phyloP scores from a whole-genome alignment of 1,140 invertebrate genomes.

The Rhyzopertha dominica region DNA sequence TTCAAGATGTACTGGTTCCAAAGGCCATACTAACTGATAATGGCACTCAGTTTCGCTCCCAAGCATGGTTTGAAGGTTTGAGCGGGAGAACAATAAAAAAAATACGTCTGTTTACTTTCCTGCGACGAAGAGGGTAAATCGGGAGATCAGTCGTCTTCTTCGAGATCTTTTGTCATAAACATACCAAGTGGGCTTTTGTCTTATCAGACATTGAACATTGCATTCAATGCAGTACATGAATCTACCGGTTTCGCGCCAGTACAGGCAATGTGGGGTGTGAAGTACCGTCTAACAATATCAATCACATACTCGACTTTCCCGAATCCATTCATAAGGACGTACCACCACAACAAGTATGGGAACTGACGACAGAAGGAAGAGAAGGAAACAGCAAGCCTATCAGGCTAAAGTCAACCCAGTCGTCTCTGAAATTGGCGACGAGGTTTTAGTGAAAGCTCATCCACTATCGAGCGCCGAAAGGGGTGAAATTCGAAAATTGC shows the following conservation, averaged over 20 bases:
- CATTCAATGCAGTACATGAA: not conserved
- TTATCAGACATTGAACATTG: not conserved
- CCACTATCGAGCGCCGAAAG: too few species aligned
- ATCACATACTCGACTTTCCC: not conserved
- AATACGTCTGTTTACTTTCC: not conserved
- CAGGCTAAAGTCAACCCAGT: too few species aligned
- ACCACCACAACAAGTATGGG: too few species aligned
- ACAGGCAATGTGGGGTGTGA: not conserved
- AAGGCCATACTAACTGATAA: not conserved
- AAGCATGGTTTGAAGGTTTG: constrained; percentile 1
- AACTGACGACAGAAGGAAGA: too few species aligned
- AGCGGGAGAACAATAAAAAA: not conserved
- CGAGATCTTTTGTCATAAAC: not conserved
- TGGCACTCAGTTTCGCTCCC: not conserved
- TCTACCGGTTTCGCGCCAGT: not conserved
- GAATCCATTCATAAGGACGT: too few species aligned
- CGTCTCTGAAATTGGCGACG: too few species aligned
- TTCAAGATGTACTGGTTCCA: not conserved
- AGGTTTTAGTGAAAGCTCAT: too few species aligned
- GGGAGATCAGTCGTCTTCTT: not conserved
- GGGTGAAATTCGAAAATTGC: too few species aligned
- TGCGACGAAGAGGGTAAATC: not conserved
- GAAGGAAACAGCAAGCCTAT: too few species aligned
- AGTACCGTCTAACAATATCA: not conserved
- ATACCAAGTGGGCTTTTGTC: constrained; percentile 1